These are phyloP conservation scores for Galaxea fascicularis DNA, from an alignment of 92 coral and sea anemone species.

Conservation along the genomic window DNA sequence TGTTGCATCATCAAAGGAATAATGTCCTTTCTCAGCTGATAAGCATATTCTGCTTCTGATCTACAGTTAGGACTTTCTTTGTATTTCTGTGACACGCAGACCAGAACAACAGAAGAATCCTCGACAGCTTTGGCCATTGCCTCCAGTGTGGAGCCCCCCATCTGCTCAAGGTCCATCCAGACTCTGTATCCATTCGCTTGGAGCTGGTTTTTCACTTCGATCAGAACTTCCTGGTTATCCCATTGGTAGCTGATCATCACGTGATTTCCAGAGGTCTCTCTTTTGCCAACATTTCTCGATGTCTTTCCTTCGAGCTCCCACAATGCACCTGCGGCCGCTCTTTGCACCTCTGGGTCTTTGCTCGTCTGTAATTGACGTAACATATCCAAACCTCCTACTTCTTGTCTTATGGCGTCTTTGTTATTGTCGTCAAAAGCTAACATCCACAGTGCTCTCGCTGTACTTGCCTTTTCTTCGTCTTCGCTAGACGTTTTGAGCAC, in stretches of 20 bases:
- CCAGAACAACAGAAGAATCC: constrained; percentile 63
- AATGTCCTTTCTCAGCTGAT: constrained; percentile 64
- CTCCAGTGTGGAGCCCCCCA: constrained; percentile 74
- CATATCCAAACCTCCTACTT: constrained; percentile 28
- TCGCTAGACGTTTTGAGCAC: constrained; percentile 50
- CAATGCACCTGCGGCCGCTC: constrained; percentile 81
- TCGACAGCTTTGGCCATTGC: constrained; percentile 80
- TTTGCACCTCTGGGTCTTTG: constrained; percentile 42
- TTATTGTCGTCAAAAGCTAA: constrained; percentile 76
- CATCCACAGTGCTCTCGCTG: constrained; percentile 68
- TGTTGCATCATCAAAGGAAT: constrained; percentile 73
- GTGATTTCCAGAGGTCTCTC: constrained; percentile 34
- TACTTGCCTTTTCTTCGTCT: constrained; percentile 55
- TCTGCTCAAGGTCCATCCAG: constrained; percentile 78
- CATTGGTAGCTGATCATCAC: constrained; percentile 85
- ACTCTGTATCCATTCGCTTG: constrained; percentile 68
- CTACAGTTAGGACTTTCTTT: constrained; percentile 81
- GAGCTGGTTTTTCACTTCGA: constrained; percentile 72
- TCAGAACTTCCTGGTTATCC: constrained; percentile 63
- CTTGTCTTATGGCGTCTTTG: constrained; percentile 12
- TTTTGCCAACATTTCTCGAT: background rate
- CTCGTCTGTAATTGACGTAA: constrained; percentile 58
- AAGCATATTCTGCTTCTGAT: constrained; percentile 72
- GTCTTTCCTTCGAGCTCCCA: constrained; percentile 78
- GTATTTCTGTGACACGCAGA: constrained; percentile 80